A percentile compares a stretch with the other conserved stretches of the same genome.
phyloP scores from a whole-genome alignment of 2,888 invertebrate genomes.

The Cephus pulcher region DNA sequence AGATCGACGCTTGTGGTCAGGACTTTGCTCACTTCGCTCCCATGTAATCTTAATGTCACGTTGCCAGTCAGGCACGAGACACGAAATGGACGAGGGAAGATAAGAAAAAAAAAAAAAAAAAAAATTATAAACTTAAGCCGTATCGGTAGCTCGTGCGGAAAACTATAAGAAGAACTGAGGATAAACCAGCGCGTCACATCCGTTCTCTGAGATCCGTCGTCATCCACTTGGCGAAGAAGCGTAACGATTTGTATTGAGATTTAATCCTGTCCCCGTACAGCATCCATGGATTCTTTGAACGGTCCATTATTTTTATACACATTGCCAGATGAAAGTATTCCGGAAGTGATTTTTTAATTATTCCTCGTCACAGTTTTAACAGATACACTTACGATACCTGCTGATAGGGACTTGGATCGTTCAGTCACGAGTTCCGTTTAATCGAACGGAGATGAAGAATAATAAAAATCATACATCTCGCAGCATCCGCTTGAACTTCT shows the following conservation, averaged over 20 bases:
- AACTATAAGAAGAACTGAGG: constrained; percentile 43
- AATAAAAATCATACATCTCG: constrained; percentile 6
- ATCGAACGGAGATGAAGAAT: neutral
- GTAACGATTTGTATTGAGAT: neutral
- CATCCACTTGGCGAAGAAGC: constrained; percentile 16
- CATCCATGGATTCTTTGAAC: neutral
- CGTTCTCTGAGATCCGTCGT: constrained; percentile 28
- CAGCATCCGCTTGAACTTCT: constrained; percentile 38
- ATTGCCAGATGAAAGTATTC: neutral
- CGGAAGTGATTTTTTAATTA: neutral
- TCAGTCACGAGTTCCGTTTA: neutral
- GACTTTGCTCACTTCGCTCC: constrained; percentile 33
- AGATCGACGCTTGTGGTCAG: neutral
- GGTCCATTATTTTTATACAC: neutral
- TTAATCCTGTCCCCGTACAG: neutral
- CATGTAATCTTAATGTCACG: constrained; percentile 59
- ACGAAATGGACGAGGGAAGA: constrained; percentile 25
- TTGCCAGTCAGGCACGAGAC: constrained; percentile 44
- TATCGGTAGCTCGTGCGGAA: constrained; percentile 47
- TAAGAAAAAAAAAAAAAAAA: constrained; percentile 20
- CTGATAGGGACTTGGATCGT: neutral
- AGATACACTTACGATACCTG: neutral
- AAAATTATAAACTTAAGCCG: constrained; percentile 37
- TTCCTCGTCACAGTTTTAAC: neutral
- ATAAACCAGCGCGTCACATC: constrained; percentile 48